These are phyloP conservation scores for Benthosema pterotum DNA, from an alignment of 2,797 vertebrate genomes.

Conservation along the genomic window DNA sequence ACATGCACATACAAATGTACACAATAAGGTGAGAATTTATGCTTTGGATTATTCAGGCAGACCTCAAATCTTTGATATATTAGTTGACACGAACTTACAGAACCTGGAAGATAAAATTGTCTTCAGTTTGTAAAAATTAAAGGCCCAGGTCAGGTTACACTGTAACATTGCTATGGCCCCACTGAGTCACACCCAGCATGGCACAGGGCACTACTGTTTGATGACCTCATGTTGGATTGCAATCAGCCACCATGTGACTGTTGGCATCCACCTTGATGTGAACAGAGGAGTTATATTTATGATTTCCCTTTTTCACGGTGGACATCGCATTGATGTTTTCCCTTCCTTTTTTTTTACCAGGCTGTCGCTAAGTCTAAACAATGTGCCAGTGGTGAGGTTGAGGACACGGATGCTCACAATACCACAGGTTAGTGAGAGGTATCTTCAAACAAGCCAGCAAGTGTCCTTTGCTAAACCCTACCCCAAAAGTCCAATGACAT, in stretches of 20 bases:
- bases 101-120: too few species aligned
- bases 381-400: conserved; percentile 49
- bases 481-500: too few species aligned
- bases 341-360: conserved; percentile 64
- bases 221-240: conserved; percentile 28
- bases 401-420: conserved; percentile 55
- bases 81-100: too few species aligned
- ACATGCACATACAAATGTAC: too few species aligned
- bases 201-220: too few species aligned
- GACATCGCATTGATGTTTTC: conserved; percentile 20
- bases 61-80: too few species aligned
- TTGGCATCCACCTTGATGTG: conserved; percentile 31
- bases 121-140: conserved; percentile 39
- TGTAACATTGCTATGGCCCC: conserved; percentile 57
- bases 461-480: too few species aligned
- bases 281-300: conserved; percentile 33
- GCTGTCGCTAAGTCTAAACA: conserved; percentile 66
- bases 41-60: too few species aligned
- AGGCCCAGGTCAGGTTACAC: conserved; percentile 26
- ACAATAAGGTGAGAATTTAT: too few species aligned
- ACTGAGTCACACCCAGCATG: conserved; percentile 50
- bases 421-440: conserved; percentile 63
- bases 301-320: conserved; percentile 24
- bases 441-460: neutral
- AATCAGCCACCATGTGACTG: conserved; percentile 4